Evolutionary conservation across 2,888 invertebrate genomes (phyloP).

Genomic region (Hecatera dysodea): DNA sequence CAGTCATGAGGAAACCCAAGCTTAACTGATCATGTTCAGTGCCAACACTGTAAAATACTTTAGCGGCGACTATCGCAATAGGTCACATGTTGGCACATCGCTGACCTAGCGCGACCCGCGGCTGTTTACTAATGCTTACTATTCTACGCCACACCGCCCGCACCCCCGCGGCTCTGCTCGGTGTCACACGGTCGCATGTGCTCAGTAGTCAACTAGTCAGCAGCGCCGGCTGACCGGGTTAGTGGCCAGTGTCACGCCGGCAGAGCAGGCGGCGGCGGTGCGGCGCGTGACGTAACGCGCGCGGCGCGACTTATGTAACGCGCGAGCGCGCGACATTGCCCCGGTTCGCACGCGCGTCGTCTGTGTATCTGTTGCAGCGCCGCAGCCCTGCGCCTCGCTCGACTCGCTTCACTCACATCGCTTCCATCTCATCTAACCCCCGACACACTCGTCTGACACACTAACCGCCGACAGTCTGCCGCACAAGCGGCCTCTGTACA

Average conservation of each 20-base stretch:
- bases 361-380: slow-evolving; percentile 50
- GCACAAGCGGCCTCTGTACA: background rate
- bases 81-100: slow-evolving; percentile 25
- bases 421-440: slow-evolving; percentile 51
- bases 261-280: slow-evolving; percentile 5
- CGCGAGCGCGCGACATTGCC: slow-evolving; percentile 23
- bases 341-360: slow-evolving; percentile 44
- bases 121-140: slow-evolving; percentile 41
- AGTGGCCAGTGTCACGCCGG: slow-evolving; percentile 22
- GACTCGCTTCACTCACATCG: slow-evolving; percentile 54
- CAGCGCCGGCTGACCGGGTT: slow-evolving; percentile 35
- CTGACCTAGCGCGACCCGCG: slow-evolving; percentile 42
- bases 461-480: background rate
- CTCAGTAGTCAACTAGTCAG: slow-evolving; percentile 7
- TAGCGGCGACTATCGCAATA: slow-evolving; percentile 36
- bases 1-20: slow-evolving; percentile 8
- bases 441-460: background rate
- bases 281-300: slow-evolving; percentile 47
- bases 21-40: background rate
- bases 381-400: slow-evolving; percentile 48
- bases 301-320: slow-evolving; percentile 42
- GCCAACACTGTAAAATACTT: background rate
- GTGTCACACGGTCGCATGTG: background rate
- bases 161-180: background rate
- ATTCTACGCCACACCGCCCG: slow-evolving; percentile 10